Base-by-base conservation (phyloP, 2,797 vertebrate species). In the Phrynocephalus guinanensis region DNA sequence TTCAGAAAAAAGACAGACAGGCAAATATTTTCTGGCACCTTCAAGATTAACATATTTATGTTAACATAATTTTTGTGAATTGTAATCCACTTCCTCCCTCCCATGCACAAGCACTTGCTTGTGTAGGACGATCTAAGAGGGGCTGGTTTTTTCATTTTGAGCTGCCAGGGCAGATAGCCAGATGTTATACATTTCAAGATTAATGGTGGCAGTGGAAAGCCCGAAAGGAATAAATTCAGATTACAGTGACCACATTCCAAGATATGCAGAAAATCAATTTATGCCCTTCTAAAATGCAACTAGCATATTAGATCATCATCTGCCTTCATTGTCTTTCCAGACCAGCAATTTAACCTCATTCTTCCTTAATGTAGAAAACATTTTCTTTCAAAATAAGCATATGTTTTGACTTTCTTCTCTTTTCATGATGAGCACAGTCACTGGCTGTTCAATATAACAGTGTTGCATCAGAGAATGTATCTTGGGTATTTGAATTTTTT, bases 201-300 rank as follows among this genome's bases (percentile, higher is more conserved):
- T 85, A 86, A 22, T 84, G 72, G 15, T 10, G 2, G 70, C 33
- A 88, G 88, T 48, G 86, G 93, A 95, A 95, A 94, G 90, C 90
- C 48, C 75, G 38, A 22, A 81, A 87, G 88, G 87, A 91, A 93
- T 89, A 79, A 84, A 92, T 91, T 83, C 10, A 1, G 70, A 73
- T 91, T 86, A 83, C 18, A 63, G 60, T 63, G 16, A 63, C 90
- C 90, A 82, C 94, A 79, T 78, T 90, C 90, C 3, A 1, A 26
- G 56, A 84, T 67, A 10, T 33, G 13, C 68, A 88, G 75, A 56
- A 38, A 80, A 82, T 5, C 60, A 24, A 84, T 84, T 68, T 70
- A 24, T 26, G 16, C 16, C 1, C 30, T 71, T 93, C 3, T 79
- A 75, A 85, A 88, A 73, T 76, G 9, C 44, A n/a, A 71, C 87